Evolutionary conservation across 1,140 invertebrate species (phyloP).

Genomic region (Aphaenogaster rudis): DNA sequence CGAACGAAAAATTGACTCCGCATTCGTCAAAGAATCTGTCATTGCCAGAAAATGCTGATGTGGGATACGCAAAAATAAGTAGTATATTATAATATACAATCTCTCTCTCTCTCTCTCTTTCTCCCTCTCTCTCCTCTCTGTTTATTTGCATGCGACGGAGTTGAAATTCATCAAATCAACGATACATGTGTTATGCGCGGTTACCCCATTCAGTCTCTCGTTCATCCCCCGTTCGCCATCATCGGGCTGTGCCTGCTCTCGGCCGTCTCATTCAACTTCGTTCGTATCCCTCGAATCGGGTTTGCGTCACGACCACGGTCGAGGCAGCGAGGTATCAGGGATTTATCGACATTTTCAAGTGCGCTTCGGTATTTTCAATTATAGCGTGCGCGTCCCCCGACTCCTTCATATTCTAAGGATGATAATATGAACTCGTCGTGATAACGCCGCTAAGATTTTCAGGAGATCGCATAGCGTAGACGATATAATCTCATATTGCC

Average conservation of each 20-base stretch:
- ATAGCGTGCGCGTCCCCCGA: conserved; percentile 1
- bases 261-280: conserved; percentile 40
- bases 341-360: conserved; percentile 76
- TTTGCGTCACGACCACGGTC: conserved; percentile 26
- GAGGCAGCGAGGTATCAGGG: conserved; percentile 34
- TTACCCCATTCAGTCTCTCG: conserved; percentile 65
- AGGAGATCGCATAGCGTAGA: neutral
- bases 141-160: conserved; percentile 25
- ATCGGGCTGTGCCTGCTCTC: conserved; percentile 17
- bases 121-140: neutral
- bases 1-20: conserved; percentile 1
- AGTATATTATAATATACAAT: neutral
- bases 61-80: neutral
- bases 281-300: conserved; percentile 38
- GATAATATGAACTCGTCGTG: conserved; percentile 49
- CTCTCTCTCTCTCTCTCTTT: neutral
- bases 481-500: neutral
- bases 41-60: conserved; percentile 18
- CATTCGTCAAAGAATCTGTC: conserved; percentile 26
- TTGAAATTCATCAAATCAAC: conserved; percentile 69
- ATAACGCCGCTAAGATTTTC: conserved; percentile 32
- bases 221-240: conserved; percentile 29
- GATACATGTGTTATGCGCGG: conserved; percentile 71
- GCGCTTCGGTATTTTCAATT: conserved; percentile 72
- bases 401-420: conserved; percentile 13